A percentile compares a stretch with the other conserved stretches of the same genome.
Evolutionary conservation across 2,113 vertebrate genomes (phyloP).

Genomic region (Caracal caracal): DNA sequence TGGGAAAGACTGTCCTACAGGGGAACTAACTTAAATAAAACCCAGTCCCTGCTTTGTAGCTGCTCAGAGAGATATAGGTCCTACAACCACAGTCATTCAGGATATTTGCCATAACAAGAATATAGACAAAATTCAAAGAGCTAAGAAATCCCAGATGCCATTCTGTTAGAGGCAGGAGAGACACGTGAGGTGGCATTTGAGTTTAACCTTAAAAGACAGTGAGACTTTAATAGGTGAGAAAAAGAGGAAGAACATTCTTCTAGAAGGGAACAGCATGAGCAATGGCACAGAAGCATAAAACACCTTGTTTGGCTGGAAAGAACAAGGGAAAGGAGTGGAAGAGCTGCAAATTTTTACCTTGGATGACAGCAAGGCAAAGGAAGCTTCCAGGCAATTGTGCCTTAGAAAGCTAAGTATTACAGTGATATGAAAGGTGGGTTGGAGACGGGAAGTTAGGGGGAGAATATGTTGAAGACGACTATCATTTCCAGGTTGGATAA

Average conservation of each 20-base stretch:
- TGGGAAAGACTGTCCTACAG: background rate
- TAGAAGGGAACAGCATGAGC: background rate
- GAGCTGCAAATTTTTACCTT: background rate
- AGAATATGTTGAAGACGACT: background rate
- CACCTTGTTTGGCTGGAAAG: background rate
- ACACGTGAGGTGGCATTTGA: background rate
- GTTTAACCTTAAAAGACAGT: background rate
- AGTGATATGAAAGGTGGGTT: background rate
- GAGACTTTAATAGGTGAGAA: background rate
- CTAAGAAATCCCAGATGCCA: background rate
- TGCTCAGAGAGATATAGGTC: background rate
- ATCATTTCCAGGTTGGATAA: background rate
- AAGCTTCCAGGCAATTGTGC: background rate
- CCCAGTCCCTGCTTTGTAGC: background rate
- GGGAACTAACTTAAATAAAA: background rate
- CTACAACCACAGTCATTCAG: background rate
- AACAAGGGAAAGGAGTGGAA: background rate
- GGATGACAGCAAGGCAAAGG: background rate
- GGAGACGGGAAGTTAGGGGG: background rate
- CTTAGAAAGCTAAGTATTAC: background rate
- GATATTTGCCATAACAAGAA: background rate
- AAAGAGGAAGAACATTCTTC: background rate
- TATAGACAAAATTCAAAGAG: slow-evolving; percentile 3
- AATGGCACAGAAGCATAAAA: background rate
- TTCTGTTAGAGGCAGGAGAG: background rate